Base-by-base conservation (phyloP, 2,888 invertebrate species). In the Stenichneumon culpator region DNA sequence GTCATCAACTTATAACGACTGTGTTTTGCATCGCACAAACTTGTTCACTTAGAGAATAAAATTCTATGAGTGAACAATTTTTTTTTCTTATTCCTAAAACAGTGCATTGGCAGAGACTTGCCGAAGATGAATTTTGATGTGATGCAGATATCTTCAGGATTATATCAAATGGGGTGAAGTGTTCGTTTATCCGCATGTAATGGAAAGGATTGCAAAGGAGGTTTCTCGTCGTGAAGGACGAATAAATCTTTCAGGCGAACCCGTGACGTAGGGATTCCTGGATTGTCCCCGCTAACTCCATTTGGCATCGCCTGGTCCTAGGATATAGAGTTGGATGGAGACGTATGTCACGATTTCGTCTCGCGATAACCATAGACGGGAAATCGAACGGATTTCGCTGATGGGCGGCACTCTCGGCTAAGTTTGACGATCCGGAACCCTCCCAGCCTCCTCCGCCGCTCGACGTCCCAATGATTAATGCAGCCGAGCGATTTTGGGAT, bases 381-480 rank as follows among this genome's bases (percentile, higher is more conserved):
- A 77, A 77, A 70, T 82, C 75, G 69, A 77, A 77, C 32, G 63
- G 44, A 70, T 78, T 78, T 78, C 54, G 72, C 70, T 72, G 82
- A 78, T 72, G 70, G 47, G 47, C 65, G 63, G 19, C 44, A 16
- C 67, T 52, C 39, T 22, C 52, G 82, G 25, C 32, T 65, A 75
- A 82, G 70, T 82, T 77, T 67, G 77, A 78, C 57, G 82, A 82
- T 82, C 67, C 70, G 70, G 39, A 75, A 81, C 44, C 36, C 52
- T 54, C 2, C 22, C 16, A 19, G 28, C n/a, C 7, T 1, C 14
- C 52, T 11, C 22, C 67, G 60, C 6, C 54, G 84, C 50, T 32
- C 75, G 77, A 72, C 60, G 75, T 77, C 69, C 77, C 25, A 50
- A 82, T 67, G 75, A 79, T 84, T 82, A 70, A 73, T 79, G 73